A percentile compares a stretch with the other conserved stretches of the same genome.
Conservation (phyloP, 2,797 vertebrate species). For the Adrianichthys oophorus region DNA sequence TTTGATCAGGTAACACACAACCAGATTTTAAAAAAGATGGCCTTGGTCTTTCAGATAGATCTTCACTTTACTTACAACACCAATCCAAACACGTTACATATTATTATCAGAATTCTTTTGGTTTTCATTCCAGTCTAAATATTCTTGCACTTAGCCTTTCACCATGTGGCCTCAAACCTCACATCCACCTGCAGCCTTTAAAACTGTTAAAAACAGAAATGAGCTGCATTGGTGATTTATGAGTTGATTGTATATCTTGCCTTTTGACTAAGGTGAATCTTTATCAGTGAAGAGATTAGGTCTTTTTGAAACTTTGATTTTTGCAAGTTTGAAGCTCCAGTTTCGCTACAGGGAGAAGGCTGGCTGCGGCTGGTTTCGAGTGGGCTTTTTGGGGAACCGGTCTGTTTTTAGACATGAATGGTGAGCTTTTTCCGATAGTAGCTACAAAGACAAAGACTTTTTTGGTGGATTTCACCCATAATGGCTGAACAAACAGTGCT, state of each 20-base stretch:
- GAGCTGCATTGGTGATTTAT: slow-evolving; percentile 24
- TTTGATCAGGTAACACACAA: slow-evolving; percentile 40
- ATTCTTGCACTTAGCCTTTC: slow-evolving; percentile 50
- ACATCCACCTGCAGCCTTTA: slow-evolving; percentile 25
- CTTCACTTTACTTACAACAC: slow-evolving; percentile 37
- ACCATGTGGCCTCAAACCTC: slow-evolving; percentile 18
- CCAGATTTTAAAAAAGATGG: slow-evolving; percentile 22
- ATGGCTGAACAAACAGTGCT: slow-evolving; percentile 73
- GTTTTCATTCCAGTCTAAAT: slow-evolving; percentile 50
- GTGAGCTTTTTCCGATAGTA: slow-evolving; percentile 37
- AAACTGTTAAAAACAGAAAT: slow-evolving; percentile 6
- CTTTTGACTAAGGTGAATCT: slow-evolving; percentile 15
- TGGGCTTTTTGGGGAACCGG: slow-evolving; percentile 23
- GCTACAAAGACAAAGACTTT: slow-evolving; percentile 35
- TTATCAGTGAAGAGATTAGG: slow-evolving; percentile 39
- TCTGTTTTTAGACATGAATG: slow-evolving; percentile 50
- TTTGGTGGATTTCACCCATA: slow-evolving; percentile 58
- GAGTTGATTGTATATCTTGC: slow-evolving; percentile 27
- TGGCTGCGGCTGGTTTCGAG: slow-evolving; percentile 8
- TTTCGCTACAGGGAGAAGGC: slow-evolving; percentile 1
- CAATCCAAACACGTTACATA: slow-evolving; percentile 55
- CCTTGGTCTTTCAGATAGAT: slow-evolving; percentile 38
- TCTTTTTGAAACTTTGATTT: slow-evolving; percentile 33
- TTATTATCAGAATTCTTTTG: slow-evolving; percentile 52
- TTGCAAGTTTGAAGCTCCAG: slow-evolving; percentile 14